Evolutionary conservation across 2,888 invertebrate genomes (phyloP), one percentile per base, ranked within the genome.

Genomic region (Brachyptera putata): DNA sequence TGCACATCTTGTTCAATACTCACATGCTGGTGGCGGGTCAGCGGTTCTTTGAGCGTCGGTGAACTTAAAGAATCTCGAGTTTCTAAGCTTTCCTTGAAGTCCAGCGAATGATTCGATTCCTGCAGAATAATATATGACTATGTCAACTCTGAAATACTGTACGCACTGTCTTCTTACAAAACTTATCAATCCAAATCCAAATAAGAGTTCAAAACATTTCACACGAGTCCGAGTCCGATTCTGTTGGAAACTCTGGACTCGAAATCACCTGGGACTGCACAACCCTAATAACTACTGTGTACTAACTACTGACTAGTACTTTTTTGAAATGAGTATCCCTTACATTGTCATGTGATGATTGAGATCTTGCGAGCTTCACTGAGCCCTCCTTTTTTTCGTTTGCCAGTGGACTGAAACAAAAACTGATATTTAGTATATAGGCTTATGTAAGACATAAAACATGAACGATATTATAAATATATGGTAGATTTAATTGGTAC

Each of bases 341-440:
- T 70, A 76, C 76, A 59, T 65, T 70, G 66, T 75, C 75, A 69
- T 73, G 63, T n/a, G 63, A 63, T 37, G 63, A 58, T 24, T 58
- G 71, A 39, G 72, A 69, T 57, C 66, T 66, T 37, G 65, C 62
- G 26, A 67, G 50, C 3, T 62, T 62, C 16, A 34, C 56, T 61
- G 30, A 64, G 43, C 60, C 59, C 25, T 24, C 34, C 18, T 61
- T 61, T 56, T 61, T 63, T 1, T 61, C 64, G 30, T 63, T 61
- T 43, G 39, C 55, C 25, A 36, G 16, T 9, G 30, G 25, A 57
- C 21, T 63, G 50, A 57, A 64, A 60, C 11, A 18, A 21, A 39
- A 3, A 26, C n/a, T n/a, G n/a, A n/a, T n/a, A n/a, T n/a, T n/a
- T n/a, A n/a, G n/a, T n/a, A n/a, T n/a, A n/a, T n/a, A n/a, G n/a